Conservation (phyloP, 2,888 invertebrate species). For the Plagodis dolabraria region DNA sequence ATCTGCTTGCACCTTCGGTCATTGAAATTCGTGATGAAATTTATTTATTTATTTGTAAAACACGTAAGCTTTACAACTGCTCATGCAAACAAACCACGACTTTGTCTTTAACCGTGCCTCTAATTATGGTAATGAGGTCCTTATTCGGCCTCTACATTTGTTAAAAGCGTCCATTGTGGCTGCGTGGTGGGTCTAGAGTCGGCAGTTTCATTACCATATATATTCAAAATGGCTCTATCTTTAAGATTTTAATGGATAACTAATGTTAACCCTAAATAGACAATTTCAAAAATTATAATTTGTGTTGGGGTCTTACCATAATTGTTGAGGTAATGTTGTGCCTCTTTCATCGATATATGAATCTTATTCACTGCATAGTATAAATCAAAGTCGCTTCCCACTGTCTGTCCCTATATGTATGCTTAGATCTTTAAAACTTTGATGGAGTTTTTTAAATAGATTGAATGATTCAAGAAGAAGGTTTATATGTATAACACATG, state of each 20-base stretch:
- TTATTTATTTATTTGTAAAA: background rate
- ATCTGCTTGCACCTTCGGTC: too few species aligned
- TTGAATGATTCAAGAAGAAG: too few species aligned
- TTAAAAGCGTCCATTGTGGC: slow-evolving; percentile 35
- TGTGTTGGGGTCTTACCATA: background rate
- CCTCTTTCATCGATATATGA: too few species aligned
- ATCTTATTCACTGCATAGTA: too few species aligned
- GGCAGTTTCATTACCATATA: slow-evolving; percentile 52
- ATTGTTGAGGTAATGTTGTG: too few species aligned
- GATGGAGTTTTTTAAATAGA: too few species aligned
- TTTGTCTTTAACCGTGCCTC: slow-evolving; percentile 31
- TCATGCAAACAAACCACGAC: slow-evolving; percentile 17
- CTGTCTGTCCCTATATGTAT: too few species aligned
- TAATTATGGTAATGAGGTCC: slow-evolving; percentile 44
- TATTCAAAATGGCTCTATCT: slow-evolving; percentile 52
- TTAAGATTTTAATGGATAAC: slow-evolving; percentile 41
- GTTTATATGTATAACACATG: too few species aligned
- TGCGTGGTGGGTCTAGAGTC: slow-evolving; percentile 39
- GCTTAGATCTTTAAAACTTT: too few species aligned
- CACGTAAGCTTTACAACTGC: slow-evolving; percentile 8
- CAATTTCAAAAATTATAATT: slow-evolving; percentile 9
- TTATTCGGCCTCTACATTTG: slow-evolving; percentile 40
- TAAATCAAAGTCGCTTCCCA: too few species aligned
- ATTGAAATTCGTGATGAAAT: background rate
- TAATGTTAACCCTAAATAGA: slow-evolving; percentile 25